Base-by-base conservation (phyloP, 2,797 vertebrate genomes). In the Rousettus madagascariensis region DNA sequence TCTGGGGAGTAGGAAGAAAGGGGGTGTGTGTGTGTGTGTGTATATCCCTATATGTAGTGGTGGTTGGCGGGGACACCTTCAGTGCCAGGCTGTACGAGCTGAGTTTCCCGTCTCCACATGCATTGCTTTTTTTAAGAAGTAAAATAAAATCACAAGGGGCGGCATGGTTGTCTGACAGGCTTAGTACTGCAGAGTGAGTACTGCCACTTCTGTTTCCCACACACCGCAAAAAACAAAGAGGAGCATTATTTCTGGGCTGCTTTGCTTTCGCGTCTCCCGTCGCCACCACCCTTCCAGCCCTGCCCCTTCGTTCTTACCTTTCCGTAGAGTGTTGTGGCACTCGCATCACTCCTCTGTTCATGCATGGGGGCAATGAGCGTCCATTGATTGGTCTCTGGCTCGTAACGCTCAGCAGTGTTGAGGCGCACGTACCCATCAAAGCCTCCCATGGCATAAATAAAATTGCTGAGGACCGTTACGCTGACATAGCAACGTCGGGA, bases 401-500 rank as follows among this genome's bases (percentile, higher is more conserved):
- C 96, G 0, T 99, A 99, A 2, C 97, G 94, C 61, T 99, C 99
- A 0, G 98, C 99, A 0, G 98, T 98, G 96, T 97, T 98, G 74
- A 99, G 98, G 8, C 98, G 97, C 15, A 10, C 33, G 0, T 98
- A 95, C 20, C 99, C 99, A 0, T 99, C 98, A 17, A 97, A 98
- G 17, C 99, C 99, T 30, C 99, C 99, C 97, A 99, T 98, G 92
- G 99, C 99, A 0, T 99, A 99, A 93, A 99, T 99, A 90, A 95
- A 98, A 16, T 98, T 97, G 1, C 98, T 94, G 59, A 99, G 97
- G 19, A 98, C 98, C 0, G 98, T 95, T 12, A 99, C 98, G 0
- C 99, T 99, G 41, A 99, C 98, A 0, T 99, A 99, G 97, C 99
- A 98, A 61, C 99, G 98, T 8, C 98, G 97, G 0, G 57, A 97